Conservation (phyloP, 2,113 vertebrate genomes). For the Saccopteryx bilineata region DNA sequence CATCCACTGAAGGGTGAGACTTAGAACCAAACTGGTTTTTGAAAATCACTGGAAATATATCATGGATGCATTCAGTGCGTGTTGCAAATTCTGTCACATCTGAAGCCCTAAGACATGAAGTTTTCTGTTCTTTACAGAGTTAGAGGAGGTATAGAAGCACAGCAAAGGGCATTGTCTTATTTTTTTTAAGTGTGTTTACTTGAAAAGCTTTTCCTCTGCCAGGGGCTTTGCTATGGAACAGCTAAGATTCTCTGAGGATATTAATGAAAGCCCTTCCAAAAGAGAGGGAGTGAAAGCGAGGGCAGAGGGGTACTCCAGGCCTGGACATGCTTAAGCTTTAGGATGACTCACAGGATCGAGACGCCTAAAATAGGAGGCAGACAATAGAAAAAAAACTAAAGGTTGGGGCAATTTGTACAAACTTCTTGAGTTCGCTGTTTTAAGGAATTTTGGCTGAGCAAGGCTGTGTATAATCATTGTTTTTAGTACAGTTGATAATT, state of each 20-base stretch:
- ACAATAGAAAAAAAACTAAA: not conserved
- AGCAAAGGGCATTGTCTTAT: conserved; percentile 12
- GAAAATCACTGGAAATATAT: conserved; percentile 48
- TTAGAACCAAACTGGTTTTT: conserved; percentile 7
- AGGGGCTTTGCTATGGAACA: conserved; percentile 42
- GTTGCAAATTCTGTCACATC: not conserved
- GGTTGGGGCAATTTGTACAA: not conserved
- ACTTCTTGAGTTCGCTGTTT: not conserved
- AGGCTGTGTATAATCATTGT: not conserved
- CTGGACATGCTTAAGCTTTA: not conserved
- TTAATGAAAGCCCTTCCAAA: conserved; percentile 10
- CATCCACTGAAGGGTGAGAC: not conserved
- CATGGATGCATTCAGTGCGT: not conserved
- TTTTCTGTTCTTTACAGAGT: conserved; percentile 30
- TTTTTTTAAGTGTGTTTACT: conserved; percentile 57
- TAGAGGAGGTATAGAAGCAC: not conserved
- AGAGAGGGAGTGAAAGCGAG: not conserved
- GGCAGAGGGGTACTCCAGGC: not conserved
- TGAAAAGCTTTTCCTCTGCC: conserved; percentile 48
- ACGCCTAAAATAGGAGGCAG: not conserved
- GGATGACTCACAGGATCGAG: conserved; percentile 19
- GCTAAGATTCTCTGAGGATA: conserved; percentile 24
- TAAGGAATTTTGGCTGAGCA: not conserved
- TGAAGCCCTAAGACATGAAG: conserved; percentile 37
- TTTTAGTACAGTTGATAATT: conserved; percentile 35